Evolutionary conservation across 2,888 invertebrate genomes (phyloP).

Genomic region (Hemicrepidius hirtus): DNA sequence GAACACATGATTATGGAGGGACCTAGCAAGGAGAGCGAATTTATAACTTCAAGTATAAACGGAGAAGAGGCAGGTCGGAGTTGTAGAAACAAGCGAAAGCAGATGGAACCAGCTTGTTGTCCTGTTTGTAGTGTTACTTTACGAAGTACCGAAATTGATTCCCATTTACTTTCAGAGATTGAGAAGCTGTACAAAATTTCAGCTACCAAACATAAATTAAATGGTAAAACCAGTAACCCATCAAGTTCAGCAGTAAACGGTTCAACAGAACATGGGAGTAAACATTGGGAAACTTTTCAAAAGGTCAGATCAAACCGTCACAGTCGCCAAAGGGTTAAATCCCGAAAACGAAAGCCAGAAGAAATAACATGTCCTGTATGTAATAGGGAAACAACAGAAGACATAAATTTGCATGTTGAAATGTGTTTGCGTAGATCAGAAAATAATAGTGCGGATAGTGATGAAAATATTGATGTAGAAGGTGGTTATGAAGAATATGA

Average conservation of each 20-base stretch:
- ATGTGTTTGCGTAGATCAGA: conserved; percentile 77
- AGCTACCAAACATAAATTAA: conserved; percentile 65
- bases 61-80: conserved; percentile 68
- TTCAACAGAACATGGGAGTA: conserved; percentile 73
- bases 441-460: conserved; percentile 74
- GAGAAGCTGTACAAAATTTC: conserved; percentile 80
- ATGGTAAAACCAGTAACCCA: conserved; percentile 69
- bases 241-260: conserved; percentile 72
- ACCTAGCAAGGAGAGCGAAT: conserved; percentile 29
- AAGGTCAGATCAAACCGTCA: conserved; percentile 84
- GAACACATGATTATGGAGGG: conserved; percentile 41
- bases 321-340: conserved; percentile 78
- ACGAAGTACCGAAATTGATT: conserved; percentile 86
- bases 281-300: conserved; percentile 84
- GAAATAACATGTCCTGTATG: conserved; percentile 88
- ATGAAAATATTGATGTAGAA: conserved; percentile 89
- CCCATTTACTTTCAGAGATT: conserved; percentile 87
- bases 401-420: conserved; percentile 84
- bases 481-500: conserved; percentile 88
- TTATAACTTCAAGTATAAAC: conserved; percentile 33
- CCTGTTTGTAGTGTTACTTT: conserved; percentile 93
- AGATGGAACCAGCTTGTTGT: conserved; percentile 84
- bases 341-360: conserved; percentile 79
- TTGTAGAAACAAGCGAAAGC: conserved; percentile 76
- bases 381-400: conserved; percentile 80